These are phyloP conservation scores for Petroica traversi DNA, from an alignment of 2,113 vertebrate species.

Conservation along the genomic window DNA sequence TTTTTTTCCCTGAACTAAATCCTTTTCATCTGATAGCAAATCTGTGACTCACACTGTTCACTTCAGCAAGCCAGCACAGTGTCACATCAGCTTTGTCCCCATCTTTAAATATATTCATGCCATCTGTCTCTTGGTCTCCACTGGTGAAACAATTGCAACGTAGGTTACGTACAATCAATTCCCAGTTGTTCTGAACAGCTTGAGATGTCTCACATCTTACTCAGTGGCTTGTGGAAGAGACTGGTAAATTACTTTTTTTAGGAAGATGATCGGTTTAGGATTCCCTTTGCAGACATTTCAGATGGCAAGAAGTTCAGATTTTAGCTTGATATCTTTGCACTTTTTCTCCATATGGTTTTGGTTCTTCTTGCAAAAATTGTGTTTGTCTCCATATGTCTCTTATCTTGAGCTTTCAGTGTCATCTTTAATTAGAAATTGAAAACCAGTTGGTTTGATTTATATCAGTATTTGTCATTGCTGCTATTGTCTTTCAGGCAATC, in stretches of 20 bases:
- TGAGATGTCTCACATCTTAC: slow-evolving; percentile 67
- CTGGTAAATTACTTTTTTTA: slow-evolving; percentile 49
- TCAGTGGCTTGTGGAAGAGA: slow-evolving; percentile 46
- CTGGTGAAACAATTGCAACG: slow-evolving; percentile 59
- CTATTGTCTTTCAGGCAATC: slow-evolving; percentile 46
- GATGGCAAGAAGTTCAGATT: slow-evolving; percentile 47
- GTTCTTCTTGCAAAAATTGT: slow-evolving; percentile 40
- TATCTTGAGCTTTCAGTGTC: slow-evolving; percentile 41
- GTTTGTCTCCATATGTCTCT: slow-evolving; percentile 54
- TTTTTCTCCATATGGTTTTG: slow-evolving; percentile 43
- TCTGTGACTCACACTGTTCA: slow-evolving; percentile 4
- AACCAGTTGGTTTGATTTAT: slow-evolving; percentile 37
- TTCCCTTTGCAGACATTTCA: slow-evolving; percentile 43
- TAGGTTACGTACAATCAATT: slow-evolving; percentile 64
- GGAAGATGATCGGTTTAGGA: slow-evolving; percentile 45
- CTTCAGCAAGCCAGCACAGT: slow-evolving; percentile 39
- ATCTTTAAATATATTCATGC: slow-evolving; percentile 71
- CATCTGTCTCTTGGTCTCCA: slow-evolving; percentile 70
- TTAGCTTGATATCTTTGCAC: slow-evolving; percentile 49
- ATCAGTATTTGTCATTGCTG: slow-evolving; percentile 17
- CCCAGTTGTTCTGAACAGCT: slow-evolving; percentile 71
- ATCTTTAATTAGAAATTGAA: slow-evolving; percentile 60
- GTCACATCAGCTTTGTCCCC: slow-evolving; percentile 47
- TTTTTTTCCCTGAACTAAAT: slow-evolving; percentile 8
- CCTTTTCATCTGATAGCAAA: slow-evolving; percentile 37